Evolutionary conservation across 1,140 invertebrate species (phyloP).

Genomic region (Ctenoplectra terminalis): DNA sequence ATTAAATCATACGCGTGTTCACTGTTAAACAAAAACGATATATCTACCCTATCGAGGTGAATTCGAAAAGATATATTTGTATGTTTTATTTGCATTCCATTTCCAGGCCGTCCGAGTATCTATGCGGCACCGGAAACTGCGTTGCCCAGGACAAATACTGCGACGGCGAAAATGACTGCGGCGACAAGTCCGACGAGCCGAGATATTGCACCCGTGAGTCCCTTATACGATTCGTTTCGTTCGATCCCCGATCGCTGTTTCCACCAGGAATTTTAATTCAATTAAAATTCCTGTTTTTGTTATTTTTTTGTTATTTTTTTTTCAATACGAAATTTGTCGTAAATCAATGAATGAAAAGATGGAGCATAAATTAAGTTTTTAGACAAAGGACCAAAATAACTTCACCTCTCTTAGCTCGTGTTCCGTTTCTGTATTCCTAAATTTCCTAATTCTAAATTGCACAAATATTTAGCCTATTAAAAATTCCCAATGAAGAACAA

Average conservation of each 20-base stretch:
- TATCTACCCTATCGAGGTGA: background rate
- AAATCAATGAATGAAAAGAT: no score
- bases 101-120: conserved; percentile 85
- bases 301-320: no score
- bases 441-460: no score
- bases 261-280: background rate
- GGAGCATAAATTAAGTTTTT: no score
- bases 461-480: no score
- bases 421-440: no score
- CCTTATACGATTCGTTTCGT: background rate
- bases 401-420: no score
- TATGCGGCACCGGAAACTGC: conserved; percentile 88
- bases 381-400: no score
- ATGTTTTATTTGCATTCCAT: conserved; percentile 24
- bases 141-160: conserved; percentile 90
- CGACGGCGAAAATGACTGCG: conserved; percentile 91
- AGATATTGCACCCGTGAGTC: conserved; percentile 91
- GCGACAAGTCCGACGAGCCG: conserved; percentile 90
- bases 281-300: background rate
- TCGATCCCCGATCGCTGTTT: background rate
- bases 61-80: background rate
- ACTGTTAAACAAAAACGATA: background rate
- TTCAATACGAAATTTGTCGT: no score
- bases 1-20: conserved; percentile 4
- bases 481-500: no score